Evolutionary conservation across 2,797 vertebrate genomes (phyloP).

Genomic region (Sebastolobus alascanus): DNA sequence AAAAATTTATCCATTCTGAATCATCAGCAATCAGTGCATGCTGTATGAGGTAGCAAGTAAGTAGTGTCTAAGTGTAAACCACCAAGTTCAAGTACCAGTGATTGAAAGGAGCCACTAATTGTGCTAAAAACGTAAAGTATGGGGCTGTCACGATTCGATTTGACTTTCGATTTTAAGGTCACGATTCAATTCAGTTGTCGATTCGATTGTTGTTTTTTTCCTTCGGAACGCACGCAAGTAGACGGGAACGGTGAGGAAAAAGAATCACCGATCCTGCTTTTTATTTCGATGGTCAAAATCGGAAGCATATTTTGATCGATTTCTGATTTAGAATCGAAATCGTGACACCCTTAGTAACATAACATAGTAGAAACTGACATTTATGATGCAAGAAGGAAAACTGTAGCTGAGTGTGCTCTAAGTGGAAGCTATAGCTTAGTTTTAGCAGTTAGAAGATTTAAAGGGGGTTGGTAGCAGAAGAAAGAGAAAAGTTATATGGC

Average conservation of each 20-base stretch:
- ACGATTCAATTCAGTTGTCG: no score
- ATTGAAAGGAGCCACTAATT: conserved; percentile 5
- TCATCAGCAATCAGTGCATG: conserved; percentile 4
- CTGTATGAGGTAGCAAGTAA: neutral
- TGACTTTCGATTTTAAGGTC: no score
- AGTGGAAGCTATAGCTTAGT: neutral
- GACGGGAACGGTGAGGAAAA: no score
- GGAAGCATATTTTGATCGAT: no score
- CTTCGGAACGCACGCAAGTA: no score
- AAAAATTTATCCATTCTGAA: neutral
- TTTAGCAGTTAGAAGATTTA: neutral
- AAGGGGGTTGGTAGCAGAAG: neutral
- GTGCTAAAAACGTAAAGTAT: neutral
- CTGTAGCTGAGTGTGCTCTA: neutral
- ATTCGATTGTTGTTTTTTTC: no score
- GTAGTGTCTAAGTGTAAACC: neutral
- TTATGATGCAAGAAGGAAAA: neutral
- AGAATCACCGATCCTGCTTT: no score
- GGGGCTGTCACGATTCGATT: no score
- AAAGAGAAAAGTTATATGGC: neutral
- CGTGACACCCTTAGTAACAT: no score
- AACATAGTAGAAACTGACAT: neutral
- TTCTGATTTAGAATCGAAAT: no score
- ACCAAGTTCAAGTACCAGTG: neutral
- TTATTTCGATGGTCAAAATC: no score